These are phyloP conservation scores for Melanocharis versteri DNA, from an alignment of 2,113 vertebrate species.

Conservation along the genomic window DNA sequence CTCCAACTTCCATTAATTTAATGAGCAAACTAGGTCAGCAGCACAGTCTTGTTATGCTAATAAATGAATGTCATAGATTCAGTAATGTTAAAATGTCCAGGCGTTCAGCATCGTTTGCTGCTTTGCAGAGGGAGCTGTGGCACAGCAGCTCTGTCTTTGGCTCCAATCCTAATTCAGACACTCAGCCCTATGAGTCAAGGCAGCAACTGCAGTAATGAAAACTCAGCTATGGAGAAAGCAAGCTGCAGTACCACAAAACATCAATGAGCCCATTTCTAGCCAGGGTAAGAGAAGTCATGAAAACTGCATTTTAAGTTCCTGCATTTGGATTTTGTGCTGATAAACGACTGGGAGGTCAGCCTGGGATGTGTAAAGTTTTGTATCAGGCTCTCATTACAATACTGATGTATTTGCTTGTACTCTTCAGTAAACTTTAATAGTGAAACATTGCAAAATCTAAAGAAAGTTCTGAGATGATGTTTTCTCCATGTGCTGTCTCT, in stretches of 20 bases:
- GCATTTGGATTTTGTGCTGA: not conserved
- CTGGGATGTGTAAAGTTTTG: not conserved
- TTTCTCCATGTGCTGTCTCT: not conserved
- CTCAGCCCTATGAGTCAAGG: not conserved
- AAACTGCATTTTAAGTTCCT: not conserved
- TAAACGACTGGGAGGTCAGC: not conserved
- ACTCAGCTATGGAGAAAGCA: not conserved
- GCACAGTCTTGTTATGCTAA: not conserved
- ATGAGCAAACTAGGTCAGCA: not conserved
- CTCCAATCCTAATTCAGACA: not conserved
- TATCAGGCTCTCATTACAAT: not conserved
- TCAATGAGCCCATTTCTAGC: not conserved
- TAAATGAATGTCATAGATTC: not conserved
- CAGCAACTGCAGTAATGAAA: not conserved
- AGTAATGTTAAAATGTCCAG: not conserved
- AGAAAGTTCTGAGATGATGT: not conserved
- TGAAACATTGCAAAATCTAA: not conserved
- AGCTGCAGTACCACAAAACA: not conserved
- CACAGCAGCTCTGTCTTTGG: not conserved
- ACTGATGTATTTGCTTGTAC: not conserved
- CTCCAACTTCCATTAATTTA: constrained; percentile 42
- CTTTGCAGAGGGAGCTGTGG: constrained; percentile 12
- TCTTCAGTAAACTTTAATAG: not conserved
- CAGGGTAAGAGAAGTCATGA: not conserved
- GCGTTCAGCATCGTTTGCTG: not conserved